These are phyloP conservation scores for Petrolisthes manimaculis DNA, from an alignment of 2,888 invertebrate genomes.

Conservation along the genomic window DNA sequence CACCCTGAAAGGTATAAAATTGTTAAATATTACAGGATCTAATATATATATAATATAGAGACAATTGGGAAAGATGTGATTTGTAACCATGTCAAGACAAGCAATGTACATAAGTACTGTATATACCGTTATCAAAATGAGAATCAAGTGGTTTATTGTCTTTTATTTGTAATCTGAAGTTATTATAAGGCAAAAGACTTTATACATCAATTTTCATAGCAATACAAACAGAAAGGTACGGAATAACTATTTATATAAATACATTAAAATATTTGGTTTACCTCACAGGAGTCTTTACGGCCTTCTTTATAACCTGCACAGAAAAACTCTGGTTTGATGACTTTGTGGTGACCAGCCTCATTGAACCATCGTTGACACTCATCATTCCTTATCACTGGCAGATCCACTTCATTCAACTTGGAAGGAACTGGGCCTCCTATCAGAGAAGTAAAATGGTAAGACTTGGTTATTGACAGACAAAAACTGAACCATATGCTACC, in stretches of 20 bases:
- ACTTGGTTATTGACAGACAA: not conserved
- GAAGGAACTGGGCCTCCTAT: conserved; percentile 87
- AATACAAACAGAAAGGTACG: too few species aligned
- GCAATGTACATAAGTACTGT: too few species aligned
- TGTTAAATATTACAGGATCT: not conserved
- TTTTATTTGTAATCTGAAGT: too few species aligned
- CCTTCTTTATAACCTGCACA: conserved; percentile 94
- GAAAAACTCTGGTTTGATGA: conserved; percentile 87
- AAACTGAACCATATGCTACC: not conserved
- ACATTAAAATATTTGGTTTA: conserved; percentile 70
- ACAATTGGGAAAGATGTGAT: too few species aligned
- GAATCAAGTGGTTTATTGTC: too few species aligned
- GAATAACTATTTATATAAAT: too few species aligned
- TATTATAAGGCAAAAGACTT: too few species aligned
- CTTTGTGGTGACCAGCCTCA: conserved; percentile 88
- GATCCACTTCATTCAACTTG: conserved; percentile 88
- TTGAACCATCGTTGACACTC: conserved; percentile 95
- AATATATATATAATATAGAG: not conserved
- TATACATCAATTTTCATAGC: too few species aligned
- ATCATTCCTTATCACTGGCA: conserved; percentile 90
- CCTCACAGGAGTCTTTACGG: conserved; percentile 93
- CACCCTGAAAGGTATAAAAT: conserved; percentile 78
- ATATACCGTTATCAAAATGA: too few species aligned
- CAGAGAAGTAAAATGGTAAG: not conserved
- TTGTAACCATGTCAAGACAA: too few species aligned